Base-by-base conservation (phyloP, 2,113 vertebrate genomes). In the Dendropsophus ebraccatus region DNA sequence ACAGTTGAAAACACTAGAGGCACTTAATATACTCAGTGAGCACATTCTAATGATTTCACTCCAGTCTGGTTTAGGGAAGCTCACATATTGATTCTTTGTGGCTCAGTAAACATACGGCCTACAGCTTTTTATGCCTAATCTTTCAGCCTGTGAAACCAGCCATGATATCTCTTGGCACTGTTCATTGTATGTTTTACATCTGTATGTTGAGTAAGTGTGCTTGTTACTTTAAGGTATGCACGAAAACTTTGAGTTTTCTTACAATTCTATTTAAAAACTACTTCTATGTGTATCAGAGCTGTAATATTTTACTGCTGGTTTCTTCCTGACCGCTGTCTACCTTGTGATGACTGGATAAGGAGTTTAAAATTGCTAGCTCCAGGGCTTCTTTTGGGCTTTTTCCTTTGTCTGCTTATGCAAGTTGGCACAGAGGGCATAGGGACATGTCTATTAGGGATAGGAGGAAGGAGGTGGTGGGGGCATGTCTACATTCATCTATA, bases 51-150 rank as follows among this genome's bases (percentile, higher is more conserved):
- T 62, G 74, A 54, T 81, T 81, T 62, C 56, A 81, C 78, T 81
- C 30, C 56, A 81, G 37, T 41, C 23, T 81, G 25, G 32, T 81
- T n/a, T 62, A 81, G 56, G n/a, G 37, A 65, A 60, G 56, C 56
- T 80, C 52, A 28, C 78, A 81, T 81, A 81, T 81, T 81, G 78
- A 81, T 81, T 81, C 37, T 81, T 56, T 81, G 78, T 81, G 78
- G 78, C 78, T 81, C 78, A 81, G 78, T 81, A 81, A 81, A 81
- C 78, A 81, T 81, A 79, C 56, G 41, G 58, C 78, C 56, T 58
- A n/a, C 56, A 25, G 78, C 56, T 65, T 54, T 81, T 60, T 81
- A 69, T 69, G 62, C 45, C 80, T 69, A 65, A 81, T 81, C 60
- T 82, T 49, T 82, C 80, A 47, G 65, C 80, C 60, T 82, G 80